phyloP scores from a whole-genome alignment of 2,888 invertebrate genomes.

The Nomada lathburiana region DNA sequence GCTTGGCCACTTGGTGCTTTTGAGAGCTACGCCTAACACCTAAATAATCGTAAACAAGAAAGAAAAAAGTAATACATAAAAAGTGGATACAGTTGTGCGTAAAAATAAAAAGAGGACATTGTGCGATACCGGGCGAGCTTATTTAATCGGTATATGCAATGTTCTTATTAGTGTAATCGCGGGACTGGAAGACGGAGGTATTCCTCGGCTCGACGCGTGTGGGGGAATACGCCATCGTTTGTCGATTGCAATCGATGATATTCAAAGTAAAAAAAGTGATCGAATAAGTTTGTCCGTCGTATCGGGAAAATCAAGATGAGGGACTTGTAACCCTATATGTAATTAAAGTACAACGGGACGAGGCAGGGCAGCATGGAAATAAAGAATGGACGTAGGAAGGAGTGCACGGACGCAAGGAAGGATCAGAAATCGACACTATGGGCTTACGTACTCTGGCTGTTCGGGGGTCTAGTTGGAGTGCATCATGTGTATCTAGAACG shows the following conservation, averaged over 20 bases:
- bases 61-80: background rate
- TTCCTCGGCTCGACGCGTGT: background rate
- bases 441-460: slow-evolving; percentile 94
- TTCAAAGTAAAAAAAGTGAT: background rate
- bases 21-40: too few relatives aligned
- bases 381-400: slow-evolving; percentile 13
- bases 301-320: background rate
- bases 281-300: background rate
- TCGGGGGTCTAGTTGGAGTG: slow-evolving; percentile 94
- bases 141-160: background rate
- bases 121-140: background rate
- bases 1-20: slow-evolving; percentile 54
- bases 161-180: background rate
- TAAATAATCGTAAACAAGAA: background rate
- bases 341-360: background rate
- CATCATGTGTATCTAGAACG: slow-evolving; percentile 96
- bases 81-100: too few relatives aligned
- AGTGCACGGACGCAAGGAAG: background rate
- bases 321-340: background rate
- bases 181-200: background rate
- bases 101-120: background rate
- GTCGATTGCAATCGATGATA: background rate
- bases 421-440: slow-evolving; percentile 85
- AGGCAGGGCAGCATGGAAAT: background rate
- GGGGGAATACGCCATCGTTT: background rate